Evolutionary conservation across 1,140 invertebrate species (phyloP), one percentile per base, ranked within the genome.

Genomic region (Drosophila nebulosa): DNA sequence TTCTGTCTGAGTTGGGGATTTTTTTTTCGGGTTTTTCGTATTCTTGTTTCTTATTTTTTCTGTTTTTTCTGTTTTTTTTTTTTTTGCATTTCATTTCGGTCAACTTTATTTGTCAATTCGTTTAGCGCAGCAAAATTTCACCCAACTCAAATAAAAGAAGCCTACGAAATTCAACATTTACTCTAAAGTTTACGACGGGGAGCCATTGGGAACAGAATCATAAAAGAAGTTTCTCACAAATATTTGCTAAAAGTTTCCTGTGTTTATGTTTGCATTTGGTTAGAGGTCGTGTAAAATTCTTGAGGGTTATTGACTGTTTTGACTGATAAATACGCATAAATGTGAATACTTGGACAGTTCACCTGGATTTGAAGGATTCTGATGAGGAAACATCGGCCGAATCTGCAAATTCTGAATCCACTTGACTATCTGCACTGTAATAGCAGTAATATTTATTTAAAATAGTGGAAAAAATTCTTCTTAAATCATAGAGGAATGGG

Each of bases 91-190:
- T 64, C 53, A 69, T 69, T 83, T 67, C 52, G 61, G 66, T 67
- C 60, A 59, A 79, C 62, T 67, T 69, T 84, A 86, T 84, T 84
- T 86, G 69, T 73, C 64, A 67, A 73, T 74, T 77, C 60, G 60
- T 76, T 84, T 86, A 84, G 74, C 81, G 61, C 46, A 69, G 27
- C 26, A 63, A 78, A 85, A 77, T 74, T 86, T 80, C 69, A 62
- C 77, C 73, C 36, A 83, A 46, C 75, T 61, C 62, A 79, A 75
- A 66, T 68, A 76, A 58, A 63, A 83, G 78, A 79, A 64, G 52
- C 22, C 70, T 71, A 46, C 60, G 50, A 75, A 78, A 62, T 61
- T 60, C 30, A 61, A 70, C 65, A 69, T 78, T 67, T 78, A 57
- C 51, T 46, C 16, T 66, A 27, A 26, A 39, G 59, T 68, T 86